Evolutionary conservation across 2,888 invertebrate genomes (phyloP).

Genomic region (Teinopalpus imperialis): DNA sequence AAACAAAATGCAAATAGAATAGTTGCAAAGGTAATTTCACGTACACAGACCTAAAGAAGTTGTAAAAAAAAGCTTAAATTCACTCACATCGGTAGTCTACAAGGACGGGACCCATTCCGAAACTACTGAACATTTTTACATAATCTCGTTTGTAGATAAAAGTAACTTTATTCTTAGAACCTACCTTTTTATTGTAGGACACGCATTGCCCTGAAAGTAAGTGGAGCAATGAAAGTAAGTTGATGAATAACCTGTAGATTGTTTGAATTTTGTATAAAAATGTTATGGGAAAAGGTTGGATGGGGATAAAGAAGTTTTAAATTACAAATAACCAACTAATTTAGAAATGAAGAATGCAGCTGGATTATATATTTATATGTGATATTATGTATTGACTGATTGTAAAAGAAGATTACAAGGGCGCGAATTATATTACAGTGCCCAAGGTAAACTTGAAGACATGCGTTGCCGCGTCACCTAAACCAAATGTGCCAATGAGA

Average conservation of each 20-base stretch:
- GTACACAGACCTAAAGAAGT: neutral
- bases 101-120: slow-evolving; percentile 20
- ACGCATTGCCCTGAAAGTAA: slow-evolving; percentile 8
- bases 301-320: too few relatives aligned
- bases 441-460: too few relatives aligned
- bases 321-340: too few relatives aligned
- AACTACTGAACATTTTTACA: slow-evolving; percentile 23
- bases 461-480: too few relatives aligned
- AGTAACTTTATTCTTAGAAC: slow-evolving; percentile 23
- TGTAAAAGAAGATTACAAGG: slow-evolving; percentile 1
- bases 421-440: too few relatives aligned
- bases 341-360: too few relatives aligned
- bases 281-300: too few relatives aligned
- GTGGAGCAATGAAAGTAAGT: too few relatives aligned
- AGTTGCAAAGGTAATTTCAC: slow-evolving; percentile 15
- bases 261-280: too few relatives aligned
- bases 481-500: too few relatives aligned
- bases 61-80: slow-evolving; percentile 11
- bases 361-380: too few relatives aligned
- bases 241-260: slow-evolving; percentile 6
- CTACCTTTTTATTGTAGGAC: slow-evolving; percentile 24
- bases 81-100: slow-evolving; percentile 10
- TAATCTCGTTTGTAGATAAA: slow-evolving; percentile 25
- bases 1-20: slow-evolving; percentile 7
- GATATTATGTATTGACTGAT: slow-evolving; percentile 9